Percentiles rank a stretch among this genome's conserved stretches.
phyloP scores from a whole-genome alignment of 2,888 invertebrate species.

The Melitaea athalia region DNA sequence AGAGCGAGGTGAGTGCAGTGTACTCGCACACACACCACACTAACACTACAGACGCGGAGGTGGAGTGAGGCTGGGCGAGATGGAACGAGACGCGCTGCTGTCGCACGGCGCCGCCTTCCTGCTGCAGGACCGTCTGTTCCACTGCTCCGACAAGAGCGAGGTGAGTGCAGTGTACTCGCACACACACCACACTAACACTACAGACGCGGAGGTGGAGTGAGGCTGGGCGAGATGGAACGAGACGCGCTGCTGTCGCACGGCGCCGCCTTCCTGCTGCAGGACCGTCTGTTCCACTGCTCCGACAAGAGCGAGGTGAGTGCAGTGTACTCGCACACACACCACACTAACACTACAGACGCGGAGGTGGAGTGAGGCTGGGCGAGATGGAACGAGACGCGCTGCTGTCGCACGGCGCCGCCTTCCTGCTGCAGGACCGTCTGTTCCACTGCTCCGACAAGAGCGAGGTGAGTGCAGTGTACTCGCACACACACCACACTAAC shows the following conservation, averaged over 20 bases:
- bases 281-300: conserved; percentile 96
- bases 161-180: conserved; percentile 76
- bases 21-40: neutral
- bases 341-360: too few relatives aligned
- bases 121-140: conserved; percentile 95
- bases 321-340: neutral
- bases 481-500: too few relatives aligned
- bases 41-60: conserved; percentile 89
- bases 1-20: conserved; percentile 87
- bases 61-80: conserved; percentile 94
- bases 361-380: conserved; percentile 89
- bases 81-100: conserved; percentile 98
- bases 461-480: conserved; percentile 83
- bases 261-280: conserved; percentile 93
- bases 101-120: conserved; percentile 96
- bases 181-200: too few relatives aligned
- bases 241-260: conserved; percentile 98
- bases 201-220: conserved; percentile 85
- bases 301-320: conserved; percentile 91
- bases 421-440: conserved; percentile 94
- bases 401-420: conserved; percentile 96
- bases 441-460: conserved; percentile 96
- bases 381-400: conserved; percentile 99
- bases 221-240: conserved; percentile 99
- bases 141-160: conserved; percentile 94